Base-by-base conservation (phyloP, 2,113 vertebrate genomes). In the Pteruthius melanotis region DNA sequence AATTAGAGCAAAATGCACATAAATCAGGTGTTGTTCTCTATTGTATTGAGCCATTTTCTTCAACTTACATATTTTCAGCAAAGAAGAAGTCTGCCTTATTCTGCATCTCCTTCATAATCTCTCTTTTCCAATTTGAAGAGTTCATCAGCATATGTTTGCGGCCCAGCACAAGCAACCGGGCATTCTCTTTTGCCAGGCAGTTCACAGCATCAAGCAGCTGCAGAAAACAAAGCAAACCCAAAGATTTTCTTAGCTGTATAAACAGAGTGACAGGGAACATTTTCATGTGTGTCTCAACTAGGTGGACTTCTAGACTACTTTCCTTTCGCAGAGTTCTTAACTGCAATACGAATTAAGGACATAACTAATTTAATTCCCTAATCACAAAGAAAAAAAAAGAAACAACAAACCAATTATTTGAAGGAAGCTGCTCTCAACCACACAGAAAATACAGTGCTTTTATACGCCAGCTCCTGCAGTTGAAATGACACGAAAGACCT, bases 81-180 rank as follows among this genome's bases (percentile, higher is more conserved):
- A 99, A 99, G 96, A 99, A 99, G 97, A 99, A 99, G 47, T 98
- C 97, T 66, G 99, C 99, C 88, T 98, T 98, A 94, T 97, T 97
- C 93, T 98, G 98, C 91, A 99, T 97, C 30, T 95, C 94, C 33
- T 93, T 94, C 98, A 99, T 98, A 89, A 99, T 83, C 42, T 96
- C 82, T 94, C 52, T 97, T 49, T 97, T 96, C 99, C 99, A 99
- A 21, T 76, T 97, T 14, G 68, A 84, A 61, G 97, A 94, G 37
- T 97, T 94, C 0, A 0, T 33, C 93, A 99, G 96, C 99, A 99
- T 99, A 95, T 99, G 99, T 95, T 98, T 99, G 88, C 99, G 98
- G n/a, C 99, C 99, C 90, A 99, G 96, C 52, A 99, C 98, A 77
- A 99, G 98, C 45, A 99, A 30, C 9, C 95, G 98, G 56, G 95